These are phyloP conservation scores for Cantharis nigra DNA, from an alignment of 2,888 invertebrate species.

Conservation along the genomic window DNA sequence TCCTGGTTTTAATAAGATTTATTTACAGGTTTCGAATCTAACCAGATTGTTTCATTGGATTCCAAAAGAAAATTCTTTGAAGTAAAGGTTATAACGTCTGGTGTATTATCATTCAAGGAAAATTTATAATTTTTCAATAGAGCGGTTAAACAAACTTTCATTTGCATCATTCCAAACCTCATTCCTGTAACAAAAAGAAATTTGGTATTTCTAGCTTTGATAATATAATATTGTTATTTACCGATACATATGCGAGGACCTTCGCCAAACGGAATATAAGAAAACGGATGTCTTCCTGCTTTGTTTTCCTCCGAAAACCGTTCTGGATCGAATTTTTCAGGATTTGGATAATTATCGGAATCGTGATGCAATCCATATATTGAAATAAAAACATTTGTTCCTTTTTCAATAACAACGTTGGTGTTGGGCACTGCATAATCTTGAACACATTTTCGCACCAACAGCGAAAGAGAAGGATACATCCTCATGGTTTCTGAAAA, in stretches of 20 bases:
- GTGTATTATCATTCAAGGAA: constrained; percentile 19
- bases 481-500: constrained; percentile 12
- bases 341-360: neutral
- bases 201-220: neutral
- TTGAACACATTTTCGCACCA: neutral
- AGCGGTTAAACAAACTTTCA: constrained; percentile 26
- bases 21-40: neutral
- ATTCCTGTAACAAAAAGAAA: constrained; percentile 19
- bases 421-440: neutral
- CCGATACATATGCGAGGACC: constrained; percentile 47
- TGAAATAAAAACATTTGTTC: neutral
- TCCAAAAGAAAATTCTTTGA: neutral
- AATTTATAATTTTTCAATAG: constrained; percentile 30
- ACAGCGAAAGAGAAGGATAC: neutral
- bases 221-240: constrained; percentile 13
- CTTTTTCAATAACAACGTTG: neutral
- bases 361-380: neutral
- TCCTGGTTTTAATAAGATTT: too few relatives aligned
- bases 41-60: neutral
- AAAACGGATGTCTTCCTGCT: neutral
- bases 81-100: neutral
- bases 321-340: constrained; percentile 14
- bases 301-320: neutral
- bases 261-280: constrained; percentile 44
- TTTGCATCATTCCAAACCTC: constrained; percentile 34